These are phyloP conservation scores for Helicoverpa assulta DNA, from an alignment of 2,888 invertebrate genomes.

Conservation along the genomic window DNA sequence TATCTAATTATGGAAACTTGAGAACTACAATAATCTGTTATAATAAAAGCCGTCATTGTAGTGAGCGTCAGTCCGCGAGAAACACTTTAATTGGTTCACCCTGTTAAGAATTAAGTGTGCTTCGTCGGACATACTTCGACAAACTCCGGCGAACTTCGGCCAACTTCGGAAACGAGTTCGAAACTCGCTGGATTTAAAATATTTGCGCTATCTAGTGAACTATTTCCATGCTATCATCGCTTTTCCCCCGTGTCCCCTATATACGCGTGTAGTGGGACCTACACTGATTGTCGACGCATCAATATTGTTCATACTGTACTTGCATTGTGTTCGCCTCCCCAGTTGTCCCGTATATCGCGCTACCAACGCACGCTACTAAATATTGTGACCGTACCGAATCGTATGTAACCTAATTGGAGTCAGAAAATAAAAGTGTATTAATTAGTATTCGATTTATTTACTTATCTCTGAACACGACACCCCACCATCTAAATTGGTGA, in stretches of 20 bases:
- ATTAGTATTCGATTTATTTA: no score
- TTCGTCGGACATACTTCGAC: slow-evolving; percentile 58
- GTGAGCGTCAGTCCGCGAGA: slow-evolving; percentile 42
- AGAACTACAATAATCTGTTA: slow-evolving; percentile 26
- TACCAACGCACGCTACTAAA: no score
- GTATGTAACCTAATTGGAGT: no score
- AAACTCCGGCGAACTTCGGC: slow-evolving; percentile 57
- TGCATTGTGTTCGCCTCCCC: no score
- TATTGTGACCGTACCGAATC: no score
- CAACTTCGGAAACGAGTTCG: slow-evolving; percentile 62
- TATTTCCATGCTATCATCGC: slow-evolving; percentile 56
- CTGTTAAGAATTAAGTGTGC: slow-evolving; percentile 61
- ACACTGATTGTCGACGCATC: no score
- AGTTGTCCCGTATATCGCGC: no score
- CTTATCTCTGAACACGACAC: no score
- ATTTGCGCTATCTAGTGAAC: slow-evolving; percentile 61
- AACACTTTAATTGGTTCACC: slow-evolving; percentile 69
- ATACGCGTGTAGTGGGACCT: slow-evolving; percentile 1
- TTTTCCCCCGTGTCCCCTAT: slow-evolving; percentile 29
- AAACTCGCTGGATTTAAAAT: slow-evolving; percentile 64
- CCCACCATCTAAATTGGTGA: no score
- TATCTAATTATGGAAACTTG: slow-evolving; percentile 12
- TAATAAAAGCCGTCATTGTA: slow-evolving; percentile 38
- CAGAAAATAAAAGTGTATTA: no score
- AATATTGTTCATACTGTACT: no score